These are phyloP conservation scores for Phaethon lepturus DNA, from an alignment of 2,113 vertebrate genomes.

Conservation along the genomic window DNA sequence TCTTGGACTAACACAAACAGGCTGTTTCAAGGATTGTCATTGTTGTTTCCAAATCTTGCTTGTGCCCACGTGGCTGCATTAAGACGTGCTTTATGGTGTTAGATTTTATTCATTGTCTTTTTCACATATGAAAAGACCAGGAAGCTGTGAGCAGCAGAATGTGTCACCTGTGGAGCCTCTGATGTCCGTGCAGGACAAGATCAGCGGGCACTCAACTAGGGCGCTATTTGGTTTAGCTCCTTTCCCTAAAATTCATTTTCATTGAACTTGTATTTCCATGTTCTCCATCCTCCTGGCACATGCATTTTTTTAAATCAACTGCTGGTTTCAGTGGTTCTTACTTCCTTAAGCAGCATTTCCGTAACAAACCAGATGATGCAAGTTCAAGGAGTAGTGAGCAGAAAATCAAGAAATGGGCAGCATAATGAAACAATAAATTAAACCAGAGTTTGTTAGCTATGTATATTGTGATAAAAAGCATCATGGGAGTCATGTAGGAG, in stretches of 20 bases:
- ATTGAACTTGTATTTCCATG: neutral
- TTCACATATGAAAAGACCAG: neutral
- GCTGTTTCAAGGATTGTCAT: neutral
- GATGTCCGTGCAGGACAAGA: neutral
- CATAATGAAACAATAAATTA: neutral
- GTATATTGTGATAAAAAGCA: neutral
- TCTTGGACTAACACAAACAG: neutral
- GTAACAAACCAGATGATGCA: neutral
- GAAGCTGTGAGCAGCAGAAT: neutral
- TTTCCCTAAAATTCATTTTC: neutral
- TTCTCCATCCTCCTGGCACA: neutral
- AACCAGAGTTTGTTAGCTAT: neutral
- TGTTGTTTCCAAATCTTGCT: neutral
- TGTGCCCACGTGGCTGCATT: neutral
- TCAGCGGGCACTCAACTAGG: neutral
- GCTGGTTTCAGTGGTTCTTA: neutral
- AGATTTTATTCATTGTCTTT: neutral
- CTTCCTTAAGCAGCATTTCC: neutral
- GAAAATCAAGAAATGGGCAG: neutral
- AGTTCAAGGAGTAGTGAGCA: neutral
- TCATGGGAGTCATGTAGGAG: neutral
- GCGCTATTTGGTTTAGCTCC: neutral
- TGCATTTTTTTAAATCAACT: neutral
- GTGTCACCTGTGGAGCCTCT: neutral
- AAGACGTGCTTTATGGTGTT: neutral